These are phyloP conservation scores for Archivesica marissinica DNA, from an alignment of 1,140 invertebrate genomes.

Conservation along the genomic window DNA sequence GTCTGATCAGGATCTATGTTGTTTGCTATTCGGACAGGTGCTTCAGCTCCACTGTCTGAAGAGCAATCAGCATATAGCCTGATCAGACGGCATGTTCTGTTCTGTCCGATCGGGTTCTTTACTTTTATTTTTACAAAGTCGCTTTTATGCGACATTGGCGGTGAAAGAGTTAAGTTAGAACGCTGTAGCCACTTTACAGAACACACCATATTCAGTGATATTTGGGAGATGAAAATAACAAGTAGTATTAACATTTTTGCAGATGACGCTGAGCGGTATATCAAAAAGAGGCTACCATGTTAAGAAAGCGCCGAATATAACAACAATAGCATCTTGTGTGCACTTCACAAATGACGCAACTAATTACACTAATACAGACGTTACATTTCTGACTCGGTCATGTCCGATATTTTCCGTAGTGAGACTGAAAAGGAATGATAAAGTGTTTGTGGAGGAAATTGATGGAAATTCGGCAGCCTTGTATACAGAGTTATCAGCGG, in stretches of 20 bases:
- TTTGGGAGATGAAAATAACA: neutral
- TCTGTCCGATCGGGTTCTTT: too few species aligned
- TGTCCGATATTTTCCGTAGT: neutral
- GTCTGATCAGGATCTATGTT: too few species aligned
- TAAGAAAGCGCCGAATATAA: neutral
- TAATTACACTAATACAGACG: neutral
- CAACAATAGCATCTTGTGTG: neutral
- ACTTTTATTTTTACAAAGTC: too few species aligned
- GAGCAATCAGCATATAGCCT: too few species aligned
- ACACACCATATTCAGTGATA: too few species aligned
- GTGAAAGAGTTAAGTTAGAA: too few species aligned
- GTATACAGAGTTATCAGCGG: neutral
- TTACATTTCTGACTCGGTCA: neutral
- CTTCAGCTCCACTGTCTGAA: too few species aligned
- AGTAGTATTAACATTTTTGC: neutral
- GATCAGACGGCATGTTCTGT: too few species aligned
- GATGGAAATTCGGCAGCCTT: neutral
- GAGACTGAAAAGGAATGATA: neutral
- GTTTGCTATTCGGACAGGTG: too few species aligned
- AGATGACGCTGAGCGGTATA: slow-evolving; percentile 8
- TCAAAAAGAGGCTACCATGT: slow-evolving; percentile 26
- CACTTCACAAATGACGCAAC: neutral
- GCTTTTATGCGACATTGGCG: too few species aligned
- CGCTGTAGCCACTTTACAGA: too few species aligned
- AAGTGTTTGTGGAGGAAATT: neutral